Evolutionary conservation across 2,113 vertebrate species (phyloP).

Genomic region (Ailuropoda melanoleuca): DNA sequence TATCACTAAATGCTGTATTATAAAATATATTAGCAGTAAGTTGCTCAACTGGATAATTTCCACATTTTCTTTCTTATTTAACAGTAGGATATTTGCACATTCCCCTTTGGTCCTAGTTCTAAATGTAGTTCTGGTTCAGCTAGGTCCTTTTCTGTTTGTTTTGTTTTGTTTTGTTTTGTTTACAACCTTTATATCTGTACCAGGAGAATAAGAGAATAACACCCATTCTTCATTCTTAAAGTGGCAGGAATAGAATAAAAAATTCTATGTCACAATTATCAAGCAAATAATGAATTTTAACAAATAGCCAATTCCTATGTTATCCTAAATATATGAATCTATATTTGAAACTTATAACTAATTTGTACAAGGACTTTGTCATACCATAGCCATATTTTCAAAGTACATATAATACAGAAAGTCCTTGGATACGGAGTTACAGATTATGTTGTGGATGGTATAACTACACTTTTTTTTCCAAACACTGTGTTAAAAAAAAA

Average conservation of each 20-base stretch:
- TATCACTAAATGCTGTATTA: conserved; percentile 64
- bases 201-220: conserved; percentile 9
- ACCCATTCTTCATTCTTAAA: conserved; percentile 12
- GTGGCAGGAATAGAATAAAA: neutral
- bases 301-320: neutral
- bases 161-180: neutral
- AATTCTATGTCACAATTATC: neutral
- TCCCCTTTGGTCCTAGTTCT: conserved; percentile 54
- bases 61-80: conserved; percentile 64
- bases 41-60: conserved; percentile 55
- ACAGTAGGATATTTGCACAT: conserved; percentile 69
- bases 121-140: conserved; percentile 22
- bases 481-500: neutral
- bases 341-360: conserved; percentile 9
- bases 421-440: neutral
- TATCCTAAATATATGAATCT: neutral
- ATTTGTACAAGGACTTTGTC: neutral
- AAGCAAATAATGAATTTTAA: conserved; percentile 20
- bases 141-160: neutral
- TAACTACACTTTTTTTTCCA: neutral
- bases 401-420: conserved; percentile 3
- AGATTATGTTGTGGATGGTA: neutral
- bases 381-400: neutral
- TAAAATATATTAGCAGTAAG: conserved; percentile 69
- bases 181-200: conserved; percentile 9